phyloP scores from a whole-genome alignment of 2,797 vertebrate genomes.

The Sebastes minor region DNA sequence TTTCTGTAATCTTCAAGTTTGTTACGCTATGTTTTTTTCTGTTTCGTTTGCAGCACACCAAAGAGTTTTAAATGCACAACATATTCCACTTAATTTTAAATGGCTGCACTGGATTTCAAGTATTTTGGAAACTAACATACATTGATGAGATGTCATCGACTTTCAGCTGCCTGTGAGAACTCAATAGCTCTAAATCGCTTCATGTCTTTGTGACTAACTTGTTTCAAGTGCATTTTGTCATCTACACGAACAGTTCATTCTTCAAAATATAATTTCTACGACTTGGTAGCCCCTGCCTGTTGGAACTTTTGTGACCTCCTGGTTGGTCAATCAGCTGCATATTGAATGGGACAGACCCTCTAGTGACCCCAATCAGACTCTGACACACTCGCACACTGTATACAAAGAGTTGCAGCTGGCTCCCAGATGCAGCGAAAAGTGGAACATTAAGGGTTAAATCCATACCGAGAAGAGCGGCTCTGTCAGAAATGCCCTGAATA shows the following conservation, averaged over 20 bases:
- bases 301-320: constrained; percentile 42
- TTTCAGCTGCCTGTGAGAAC: constrained; percentile 19
- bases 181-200: constrained; percentile 12
- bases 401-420: constrained; percentile 73
- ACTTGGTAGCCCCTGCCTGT: not conserved
- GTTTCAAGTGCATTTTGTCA: constrained; percentile 16
- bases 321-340: constrained; percentile 60
- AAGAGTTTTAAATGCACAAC: constrained; percentile 27
- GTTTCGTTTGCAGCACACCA: constrained; percentile 2
- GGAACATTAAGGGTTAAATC: constrained; percentile 62
- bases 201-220: constrained; percentile 5
- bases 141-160: constrained; percentile 33
- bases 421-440: constrained; percentile 77
- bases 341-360: constrained; percentile 66
- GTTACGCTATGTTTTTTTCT: not conserved
- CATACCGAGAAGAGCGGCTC: constrained; percentile 30
- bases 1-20: constrained; percentile 30
- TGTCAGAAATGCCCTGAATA: constrained; percentile 62
- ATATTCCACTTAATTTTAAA: constrained; percentile 11
- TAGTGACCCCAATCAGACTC: constrained; percentile 71
- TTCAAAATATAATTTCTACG: constrained; percentile 13
- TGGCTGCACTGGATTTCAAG: constrained; percentile 9
- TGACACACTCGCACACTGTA: constrained; percentile 41
- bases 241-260: not conserved
- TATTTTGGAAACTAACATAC: constrained; percentile 9